A percentile compares a stretch with the other conserved stretches of the same genome.
Conservation (phyloP, 2,113 vertebrate genomes). For the Daubentonia madagascariensis region DNA sequence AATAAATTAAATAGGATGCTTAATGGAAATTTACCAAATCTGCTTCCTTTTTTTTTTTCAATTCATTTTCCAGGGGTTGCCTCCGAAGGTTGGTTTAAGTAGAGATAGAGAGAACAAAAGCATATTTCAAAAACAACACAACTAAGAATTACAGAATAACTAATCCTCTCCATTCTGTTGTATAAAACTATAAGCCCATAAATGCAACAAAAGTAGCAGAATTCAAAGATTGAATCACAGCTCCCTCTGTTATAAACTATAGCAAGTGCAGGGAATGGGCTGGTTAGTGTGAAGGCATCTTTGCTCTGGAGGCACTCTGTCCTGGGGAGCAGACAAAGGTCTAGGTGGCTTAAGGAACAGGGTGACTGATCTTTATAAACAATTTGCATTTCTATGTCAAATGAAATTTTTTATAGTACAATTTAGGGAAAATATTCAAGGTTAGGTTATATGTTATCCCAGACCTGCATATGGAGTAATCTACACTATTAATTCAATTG, state of each 20-base stretch:
- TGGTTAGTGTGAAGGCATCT: not conserved
- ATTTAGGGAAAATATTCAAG: constrained; percentile 3
- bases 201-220: not conserved
- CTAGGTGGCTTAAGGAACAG: not conserved
- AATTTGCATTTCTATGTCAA: not conserved
- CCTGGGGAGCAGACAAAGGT: not conserved
- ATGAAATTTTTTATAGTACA: not conserved
- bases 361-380: not conserved
- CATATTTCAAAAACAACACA: constrained; percentile 21
- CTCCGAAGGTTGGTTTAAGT: not conserved
- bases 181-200: not conserved
- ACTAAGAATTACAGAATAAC: not conserved
- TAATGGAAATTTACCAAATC: not conserved
- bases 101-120: not conserved
- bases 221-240: not conserved
- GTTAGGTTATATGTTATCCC: not conserved
- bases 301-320: not conserved
- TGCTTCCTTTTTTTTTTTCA: not conserved
- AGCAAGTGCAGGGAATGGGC: not conserved
- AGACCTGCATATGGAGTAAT: not conserved
- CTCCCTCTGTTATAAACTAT: not conserved
- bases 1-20: not conserved
- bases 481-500: not conserved
- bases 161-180: not conserved
- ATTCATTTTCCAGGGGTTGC: not conserved